phyloP scores from a whole-genome alignment of 2,797 vertebrate genomes.

The Pipistrellus nathusii region DNA sequence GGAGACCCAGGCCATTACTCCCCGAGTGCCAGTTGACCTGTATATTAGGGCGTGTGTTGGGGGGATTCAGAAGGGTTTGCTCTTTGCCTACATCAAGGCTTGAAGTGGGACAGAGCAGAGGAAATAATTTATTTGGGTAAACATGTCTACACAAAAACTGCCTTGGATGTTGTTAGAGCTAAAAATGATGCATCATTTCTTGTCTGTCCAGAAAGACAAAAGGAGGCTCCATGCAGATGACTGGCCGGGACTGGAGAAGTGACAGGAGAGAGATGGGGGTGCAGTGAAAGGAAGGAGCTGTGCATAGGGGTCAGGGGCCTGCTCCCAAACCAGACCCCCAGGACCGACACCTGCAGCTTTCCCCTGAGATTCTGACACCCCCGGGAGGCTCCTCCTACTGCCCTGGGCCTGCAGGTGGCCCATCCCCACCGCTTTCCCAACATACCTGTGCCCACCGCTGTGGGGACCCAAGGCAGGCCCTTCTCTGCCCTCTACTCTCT shows the following conservation, averaged over 20 bases:
- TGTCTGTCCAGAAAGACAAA: neutral
- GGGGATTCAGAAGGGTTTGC: neutral
- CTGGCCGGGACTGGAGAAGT: neutral
- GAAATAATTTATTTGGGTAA: neutral
- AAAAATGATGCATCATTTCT: neutral
- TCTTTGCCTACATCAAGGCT: neutral
- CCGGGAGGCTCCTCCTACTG: neutral
- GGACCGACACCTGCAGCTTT: neutral
- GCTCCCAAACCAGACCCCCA: neutral
- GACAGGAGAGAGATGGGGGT: no score
- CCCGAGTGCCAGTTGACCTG: neutral
- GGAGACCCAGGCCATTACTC: neutral
- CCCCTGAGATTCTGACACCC: neutral
- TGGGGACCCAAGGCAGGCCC: neutral
- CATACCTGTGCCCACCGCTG: rapidly evolving
- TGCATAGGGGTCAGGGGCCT: neutral
- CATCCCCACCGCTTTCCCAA: rapidly evolving
- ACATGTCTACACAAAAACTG: neutral
- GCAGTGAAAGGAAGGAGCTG: neutral
- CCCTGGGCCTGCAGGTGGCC: neutral
- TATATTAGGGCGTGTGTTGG: neutral
- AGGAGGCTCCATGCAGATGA: neutral
- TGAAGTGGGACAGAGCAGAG: neutral
- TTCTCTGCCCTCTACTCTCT: neutral
- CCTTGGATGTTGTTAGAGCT: neutral